Conservation (phyloP, 2,888 invertebrate species). For the Limenitis camilla region DNA sequence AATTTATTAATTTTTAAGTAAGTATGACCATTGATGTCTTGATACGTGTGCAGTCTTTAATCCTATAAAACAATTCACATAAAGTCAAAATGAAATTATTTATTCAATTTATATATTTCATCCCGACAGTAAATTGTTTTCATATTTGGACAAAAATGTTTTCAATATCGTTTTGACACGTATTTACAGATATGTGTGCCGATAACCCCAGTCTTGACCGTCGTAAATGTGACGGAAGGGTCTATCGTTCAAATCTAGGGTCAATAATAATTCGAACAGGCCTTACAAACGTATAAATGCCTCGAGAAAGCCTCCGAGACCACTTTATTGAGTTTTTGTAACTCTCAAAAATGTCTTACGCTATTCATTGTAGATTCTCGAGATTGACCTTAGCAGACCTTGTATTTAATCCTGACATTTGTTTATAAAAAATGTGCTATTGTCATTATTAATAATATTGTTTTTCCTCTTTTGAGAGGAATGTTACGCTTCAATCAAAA, state of each 20-base stretch:
- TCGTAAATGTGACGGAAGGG: constrained; percentile 4
- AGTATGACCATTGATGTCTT: too few relatives aligned
- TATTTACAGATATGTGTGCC: neutral
- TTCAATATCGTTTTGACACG: constrained; percentile 1
- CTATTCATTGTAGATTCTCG: neutral
- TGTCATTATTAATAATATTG: neutral
- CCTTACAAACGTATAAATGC: constrained; percentile 1
- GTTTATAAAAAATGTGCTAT: constrained; percentile 1
- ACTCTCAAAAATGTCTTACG: neutral
- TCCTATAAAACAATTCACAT: too few relatives aligned
- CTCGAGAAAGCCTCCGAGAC: neutral
- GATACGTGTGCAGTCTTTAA: too few relatives aligned
- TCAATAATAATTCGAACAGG: constrained; percentile 8
- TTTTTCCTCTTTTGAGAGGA: neutral
- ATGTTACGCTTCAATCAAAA: neutral
- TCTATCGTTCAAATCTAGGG: constrained; percentile 8
- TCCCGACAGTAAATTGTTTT: neutral
- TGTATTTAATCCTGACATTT: constrained; percentile 10
- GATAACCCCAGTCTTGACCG: constrained; percentile 6
- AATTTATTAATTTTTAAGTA: too few relatives aligned
- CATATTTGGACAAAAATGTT: neutral
- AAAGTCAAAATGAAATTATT: too few relatives aligned
- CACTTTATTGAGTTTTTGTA: constrained; percentile 2
- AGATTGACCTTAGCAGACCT: neutral
- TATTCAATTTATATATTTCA: neutral